These are phyloP conservation scores for Malurus leucopterus DNA, from an alignment of 2,797 vertebrate species.

Conservation along the genomic window DNA sequence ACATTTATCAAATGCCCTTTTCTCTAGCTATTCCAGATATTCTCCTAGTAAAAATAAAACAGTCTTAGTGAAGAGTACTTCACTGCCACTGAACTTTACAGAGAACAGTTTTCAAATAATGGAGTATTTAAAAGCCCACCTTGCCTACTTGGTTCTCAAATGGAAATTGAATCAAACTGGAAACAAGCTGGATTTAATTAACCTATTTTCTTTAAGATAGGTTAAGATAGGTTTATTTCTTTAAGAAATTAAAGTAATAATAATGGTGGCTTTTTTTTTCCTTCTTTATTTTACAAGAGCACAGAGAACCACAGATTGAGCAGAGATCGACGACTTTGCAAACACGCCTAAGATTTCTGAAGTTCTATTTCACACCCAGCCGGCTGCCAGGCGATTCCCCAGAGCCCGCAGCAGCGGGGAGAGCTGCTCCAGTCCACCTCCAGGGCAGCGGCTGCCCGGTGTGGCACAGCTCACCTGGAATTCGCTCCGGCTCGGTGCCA, in stretches of 20 bases:
- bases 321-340: neutral
- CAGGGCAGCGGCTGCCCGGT: neutral
- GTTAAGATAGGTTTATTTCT: too few relatives aligned
- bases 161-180: neutral
- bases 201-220: neutral
- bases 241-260: neutral
- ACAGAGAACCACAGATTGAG: neutral
- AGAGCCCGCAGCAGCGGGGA: neutral
- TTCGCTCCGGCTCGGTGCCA: neutral
- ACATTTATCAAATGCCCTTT: neutral
- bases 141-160: neutral
- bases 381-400: neutral
- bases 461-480: neutral
- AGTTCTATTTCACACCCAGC: neutral
- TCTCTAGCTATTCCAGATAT: neutral
- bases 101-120: neutral
- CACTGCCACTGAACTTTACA: neutral
- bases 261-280: neutral
- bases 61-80: neutral
- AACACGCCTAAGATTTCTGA: neutral
- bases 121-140: neutral
- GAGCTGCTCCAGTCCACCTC: neutral
- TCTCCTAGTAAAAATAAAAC: neutral
- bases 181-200: conserved; percentile 15
- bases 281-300: neutral